phyloP scores from a whole-genome alignment of 2,113 vertebrate genomes.

The Pterophyllum scalare region DNA sequence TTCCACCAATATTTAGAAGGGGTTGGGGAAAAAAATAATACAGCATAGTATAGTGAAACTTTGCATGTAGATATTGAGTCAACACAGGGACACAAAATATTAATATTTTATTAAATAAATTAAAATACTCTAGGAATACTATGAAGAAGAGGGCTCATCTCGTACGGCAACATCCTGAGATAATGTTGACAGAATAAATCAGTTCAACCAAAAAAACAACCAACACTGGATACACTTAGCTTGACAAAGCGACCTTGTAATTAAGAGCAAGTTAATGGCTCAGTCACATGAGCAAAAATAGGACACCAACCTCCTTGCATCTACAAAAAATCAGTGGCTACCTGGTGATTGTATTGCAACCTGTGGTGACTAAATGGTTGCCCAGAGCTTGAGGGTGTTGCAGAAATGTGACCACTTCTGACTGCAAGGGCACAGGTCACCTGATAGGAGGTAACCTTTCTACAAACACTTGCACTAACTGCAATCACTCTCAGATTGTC shows the following conservation, averaged over 20 bases:
- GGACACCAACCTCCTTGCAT: not conserved
- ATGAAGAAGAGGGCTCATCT: too few species aligned
- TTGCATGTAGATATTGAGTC: not conserved
- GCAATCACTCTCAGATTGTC: not conserved
- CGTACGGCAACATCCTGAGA: too few species aligned
- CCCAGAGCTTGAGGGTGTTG: not conserved
- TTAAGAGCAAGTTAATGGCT: too few species aligned
- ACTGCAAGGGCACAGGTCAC: not conserved
- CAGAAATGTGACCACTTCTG: not conserved
- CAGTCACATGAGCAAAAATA: too few species aligned
- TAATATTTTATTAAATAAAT: not conserved
- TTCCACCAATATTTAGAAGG: not conserved
- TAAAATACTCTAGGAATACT: too few species aligned
- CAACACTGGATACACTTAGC: too few species aligned
- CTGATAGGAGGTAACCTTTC: not conserved
- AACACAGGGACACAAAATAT: not conserved
- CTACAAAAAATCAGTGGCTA: not conserved
- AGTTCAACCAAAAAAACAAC: too few species aligned
- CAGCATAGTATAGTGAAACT: too few species aligned
- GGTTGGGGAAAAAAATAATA: too few species aligned
- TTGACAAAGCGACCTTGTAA: too few species aligned
- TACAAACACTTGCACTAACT: not conserved
- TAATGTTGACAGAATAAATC: too few species aligned
- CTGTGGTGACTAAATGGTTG: not conserved
- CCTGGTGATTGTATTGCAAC: not conserved